Conservation (phyloP, 35 echinoderm and acorn worm species). For the Apostichopus japonicus region DNA sequence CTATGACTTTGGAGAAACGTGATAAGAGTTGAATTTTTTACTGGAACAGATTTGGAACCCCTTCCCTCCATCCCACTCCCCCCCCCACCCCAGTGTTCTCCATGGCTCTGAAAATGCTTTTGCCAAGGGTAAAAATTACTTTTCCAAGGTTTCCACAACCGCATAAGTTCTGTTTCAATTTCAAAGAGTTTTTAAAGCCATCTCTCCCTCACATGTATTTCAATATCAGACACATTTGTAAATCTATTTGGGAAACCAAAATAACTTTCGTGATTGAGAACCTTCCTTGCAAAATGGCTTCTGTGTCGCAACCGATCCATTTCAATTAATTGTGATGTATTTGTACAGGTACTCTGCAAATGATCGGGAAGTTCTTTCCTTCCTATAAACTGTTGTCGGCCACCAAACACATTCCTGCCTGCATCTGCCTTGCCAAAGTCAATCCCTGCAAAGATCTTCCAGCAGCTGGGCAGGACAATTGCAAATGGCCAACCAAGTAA, state of each 20-base stretch:
- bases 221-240: too few relatives aligned
- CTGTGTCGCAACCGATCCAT: not conserved
- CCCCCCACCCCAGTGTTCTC: too few relatives aligned
- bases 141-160: not conserved
- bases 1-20: too few relatives aligned
- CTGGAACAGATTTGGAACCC: too few relatives aligned
- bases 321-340: not conserved
- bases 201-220: not conserved
- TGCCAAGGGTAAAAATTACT: not conserved
- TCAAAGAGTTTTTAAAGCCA: not conserved
- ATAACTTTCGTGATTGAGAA: too few relatives aligned
- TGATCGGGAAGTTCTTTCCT: not conserved
- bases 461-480: not conserved
- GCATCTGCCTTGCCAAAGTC: not conserved
- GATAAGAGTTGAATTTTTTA: too few relatives aligned
- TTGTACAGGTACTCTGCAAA: not conserved
- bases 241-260: too few relatives aligned
- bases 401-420: too few relatives aligned
- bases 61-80: too few relatives aligned
- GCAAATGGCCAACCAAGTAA: not conserved
- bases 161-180: not conserved
- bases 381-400: not conserved
- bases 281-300: not conserved
- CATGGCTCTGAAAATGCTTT: not conserved
- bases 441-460: not conserved